Evolutionary conservation across 2,113 vertebrate genomes (phyloP).

Genomic region (Perca fluviatilis): DNA sequence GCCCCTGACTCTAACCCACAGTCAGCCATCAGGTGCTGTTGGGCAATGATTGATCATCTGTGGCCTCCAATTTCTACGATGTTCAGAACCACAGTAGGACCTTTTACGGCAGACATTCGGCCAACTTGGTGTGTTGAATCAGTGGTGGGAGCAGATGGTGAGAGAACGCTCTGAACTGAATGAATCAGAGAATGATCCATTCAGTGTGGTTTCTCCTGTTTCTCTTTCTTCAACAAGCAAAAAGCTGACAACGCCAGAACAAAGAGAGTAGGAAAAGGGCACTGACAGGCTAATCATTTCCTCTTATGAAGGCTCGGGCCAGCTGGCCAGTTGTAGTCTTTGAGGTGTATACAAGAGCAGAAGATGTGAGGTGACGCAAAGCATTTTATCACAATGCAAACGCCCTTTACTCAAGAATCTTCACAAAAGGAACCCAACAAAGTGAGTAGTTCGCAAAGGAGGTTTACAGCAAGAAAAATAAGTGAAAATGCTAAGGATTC

Average conservation of each 20-base stretch:
- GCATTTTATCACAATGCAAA: neutral
- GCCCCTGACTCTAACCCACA: neutral
- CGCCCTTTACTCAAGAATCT: neutral
- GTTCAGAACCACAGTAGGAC: neutral
- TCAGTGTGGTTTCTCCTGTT: neutral
- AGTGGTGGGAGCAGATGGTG: conserved; percentile 3
- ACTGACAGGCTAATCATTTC: neutral
- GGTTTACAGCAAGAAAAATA: neutral
- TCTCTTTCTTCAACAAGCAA: neutral
- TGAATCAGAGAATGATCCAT: conserved; percentile 22
- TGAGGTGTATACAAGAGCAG: conserved; percentile 16
- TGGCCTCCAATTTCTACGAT: neutral
- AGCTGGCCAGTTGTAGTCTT: neutral
- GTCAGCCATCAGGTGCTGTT: neutral
- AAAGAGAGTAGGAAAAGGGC: neutral
- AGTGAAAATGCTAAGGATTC: neutral
- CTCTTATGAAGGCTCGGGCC: neutral
- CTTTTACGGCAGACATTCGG: neutral
- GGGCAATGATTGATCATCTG: neutral
- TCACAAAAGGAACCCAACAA: neutral
- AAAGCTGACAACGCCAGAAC: neutral
- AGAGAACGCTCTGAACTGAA: conserved; percentile 10
- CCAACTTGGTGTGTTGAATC: neutral
- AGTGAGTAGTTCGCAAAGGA: neutral
- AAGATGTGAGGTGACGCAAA: neutral